Percentiles rank a stretch among this genome's conserved stretches.
Conservation (phyloP, 2,888 invertebrate species). For the Perizoma flavofasciatum region DNA sequence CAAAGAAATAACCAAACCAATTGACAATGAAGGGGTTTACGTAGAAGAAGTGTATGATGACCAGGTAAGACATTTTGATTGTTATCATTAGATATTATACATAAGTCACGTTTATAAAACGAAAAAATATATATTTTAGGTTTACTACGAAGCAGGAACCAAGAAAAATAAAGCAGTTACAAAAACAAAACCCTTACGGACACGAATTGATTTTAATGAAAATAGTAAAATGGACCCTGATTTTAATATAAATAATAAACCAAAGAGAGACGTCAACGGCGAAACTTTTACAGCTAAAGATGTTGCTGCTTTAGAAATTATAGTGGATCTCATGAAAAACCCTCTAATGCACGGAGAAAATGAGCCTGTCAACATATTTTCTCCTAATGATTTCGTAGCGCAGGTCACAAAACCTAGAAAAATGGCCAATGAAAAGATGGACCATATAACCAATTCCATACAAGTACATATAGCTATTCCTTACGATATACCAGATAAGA, state of each 20-base stretch:
- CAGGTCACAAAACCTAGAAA: too few relatives aligned
- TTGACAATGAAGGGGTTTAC: not conserved
- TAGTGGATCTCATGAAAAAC: slow-evolving; percentile 54
- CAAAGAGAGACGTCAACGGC: slow-evolving; percentile 42
- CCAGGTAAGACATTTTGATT: not conserved
- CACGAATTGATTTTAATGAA: not conserved
- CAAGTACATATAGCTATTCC: slow-evolving; percentile 69
- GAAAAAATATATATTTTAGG: slow-evolving; percentile 1
- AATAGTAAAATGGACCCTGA: not conserved
- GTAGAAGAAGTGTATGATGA: slow-evolving; percentile 2
- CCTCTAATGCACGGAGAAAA: not conserved
- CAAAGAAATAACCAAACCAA: not conserved
- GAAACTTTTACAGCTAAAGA: slow-evolving; percentile 60
- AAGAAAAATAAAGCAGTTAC: not conserved
- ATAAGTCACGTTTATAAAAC: not conserved
- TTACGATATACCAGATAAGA: slow-evolving; percentile 44
- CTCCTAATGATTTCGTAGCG: too few relatives aligned
- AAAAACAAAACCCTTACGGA: not conserved
- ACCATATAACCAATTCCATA: slow-evolving; percentile 50
- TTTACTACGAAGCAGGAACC: not conserved
- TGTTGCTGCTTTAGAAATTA: slow-evolving; percentile 64
- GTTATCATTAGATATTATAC: not conserved
- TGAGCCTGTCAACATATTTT: not conserved
- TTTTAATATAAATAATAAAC: slow-evolving; percentile 12
- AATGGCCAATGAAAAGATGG: not conserved